phyloP scores from a whole-genome alignment of 2,113 vertebrate genomes.

The Spermophilus dauricus region DNA sequence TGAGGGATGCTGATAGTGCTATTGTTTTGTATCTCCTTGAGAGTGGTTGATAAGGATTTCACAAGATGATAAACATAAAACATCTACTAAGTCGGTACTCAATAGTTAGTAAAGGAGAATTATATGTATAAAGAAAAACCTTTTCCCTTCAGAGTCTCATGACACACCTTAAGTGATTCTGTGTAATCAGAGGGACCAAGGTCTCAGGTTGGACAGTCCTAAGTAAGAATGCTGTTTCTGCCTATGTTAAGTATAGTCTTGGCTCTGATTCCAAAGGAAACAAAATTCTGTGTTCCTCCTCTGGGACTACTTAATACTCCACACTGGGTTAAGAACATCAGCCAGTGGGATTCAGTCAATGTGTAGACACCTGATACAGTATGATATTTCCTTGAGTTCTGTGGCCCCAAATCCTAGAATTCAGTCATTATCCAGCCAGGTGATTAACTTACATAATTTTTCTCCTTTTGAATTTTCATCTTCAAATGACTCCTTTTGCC shows the following conservation, averaged over 20 bases:
- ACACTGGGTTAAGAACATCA: neutral
- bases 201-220: neutral
- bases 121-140: neutral
- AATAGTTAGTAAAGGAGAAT: neutral
- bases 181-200: neutral
- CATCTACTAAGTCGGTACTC: neutral
- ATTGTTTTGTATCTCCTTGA: neutral
- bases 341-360: neutral
- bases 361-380: neutral
- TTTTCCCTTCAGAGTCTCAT: neutral
- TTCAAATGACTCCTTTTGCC: constrained; percentile 33
- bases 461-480: neutral
- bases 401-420: neutral
- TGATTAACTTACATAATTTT: neutral
- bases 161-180: neutral
- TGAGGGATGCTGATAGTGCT: neutral
- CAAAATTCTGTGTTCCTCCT: neutral
- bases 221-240: neutral
- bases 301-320: too few relatives aligned
- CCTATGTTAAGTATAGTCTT: neutral
- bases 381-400: neutral
- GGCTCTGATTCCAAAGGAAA: neutral
- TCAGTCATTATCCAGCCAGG: neutral
- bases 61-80: neutral
- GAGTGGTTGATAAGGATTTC: neutral